Base-by-base conservation (phyloP, 1,140 invertebrate species). In the Olivierus martensii region DNA sequence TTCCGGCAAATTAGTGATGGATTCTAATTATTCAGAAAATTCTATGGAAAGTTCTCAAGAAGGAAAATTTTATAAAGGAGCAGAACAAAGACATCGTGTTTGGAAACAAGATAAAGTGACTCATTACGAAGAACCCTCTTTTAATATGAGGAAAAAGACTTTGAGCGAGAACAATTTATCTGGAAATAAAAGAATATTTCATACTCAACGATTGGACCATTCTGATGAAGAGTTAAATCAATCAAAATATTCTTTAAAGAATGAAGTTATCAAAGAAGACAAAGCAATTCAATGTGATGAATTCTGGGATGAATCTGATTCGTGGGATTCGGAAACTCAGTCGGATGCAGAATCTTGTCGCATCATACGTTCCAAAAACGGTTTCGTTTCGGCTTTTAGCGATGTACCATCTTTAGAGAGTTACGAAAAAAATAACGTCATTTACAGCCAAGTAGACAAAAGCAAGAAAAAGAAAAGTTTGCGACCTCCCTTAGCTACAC, bases 271-370 rank as follows among this genome's bases (percentile, higher is more conserved):
- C 6, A 57, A 48, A 22, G 53, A 53, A 53, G 56, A 57, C 17
- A 57, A 57, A 38, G 56, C 51, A 36, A 51, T 57, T 21, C 56
- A 57, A 18, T 57, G 56, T 36, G 45, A 42, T 18, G 43, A 56
- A 43, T 42, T 52, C 15, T 46, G 50, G 5, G 22, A 46, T 6
- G 28, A 28, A 4, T 28, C 28, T 4, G 28, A 28, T 28, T 28
- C 28, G 4, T 28, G 28, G 28, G 28, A 28, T 28, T 28, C 28
- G 28, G 28, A 28, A 28, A 28, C 28, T 9, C 28, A 28, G 9
- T 28, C 28, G 28, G 28, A 28, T 28, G 4, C 28, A 0, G 28
- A 28, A 9, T 28, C 2, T 28, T 28, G 28, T 28, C 52, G 48
- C 21, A 49, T 57, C 15, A 52, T 58, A 17, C 38, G 48, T 14